phyloP scores from a whole-genome alignment of 2,797 vertebrate species.

The Prunella strophiata region DNA sequence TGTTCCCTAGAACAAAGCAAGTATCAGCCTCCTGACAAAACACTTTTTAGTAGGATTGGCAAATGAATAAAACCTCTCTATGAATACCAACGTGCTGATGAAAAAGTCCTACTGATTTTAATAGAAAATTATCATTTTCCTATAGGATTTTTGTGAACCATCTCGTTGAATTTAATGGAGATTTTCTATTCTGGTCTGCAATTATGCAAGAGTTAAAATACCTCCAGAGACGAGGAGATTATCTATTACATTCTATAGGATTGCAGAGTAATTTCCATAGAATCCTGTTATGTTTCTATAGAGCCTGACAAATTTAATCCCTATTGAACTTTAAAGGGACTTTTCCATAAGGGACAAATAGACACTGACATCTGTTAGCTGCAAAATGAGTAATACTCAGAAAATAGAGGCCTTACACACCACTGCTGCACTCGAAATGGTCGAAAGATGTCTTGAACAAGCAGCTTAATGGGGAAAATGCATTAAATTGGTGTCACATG shows the following conservation, averaged over 20 bases:
- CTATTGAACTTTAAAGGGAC: constrained; percentile 63
- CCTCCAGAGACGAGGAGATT: constrained; percentile 61
- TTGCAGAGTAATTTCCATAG: constrained; percentile 59
- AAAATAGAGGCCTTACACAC: constrained; percentile 63
- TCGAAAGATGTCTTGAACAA: constrained; percentile 62
- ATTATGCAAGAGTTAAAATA: constrained; percentile 70
- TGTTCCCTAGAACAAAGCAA: constrained; percentile 63
- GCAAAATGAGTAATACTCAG: constrained; percentile 60
- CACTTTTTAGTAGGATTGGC: constrained; percentile 60
- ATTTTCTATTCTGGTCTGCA: constrained; percentile 61
- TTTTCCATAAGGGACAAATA: constrained; percentile 66
- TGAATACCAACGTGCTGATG: constrained; percentile 22
- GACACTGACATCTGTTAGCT: constrained; percentile 62
- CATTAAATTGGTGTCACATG: constrained; percentile 70
- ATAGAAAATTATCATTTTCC: constrained; percentile 61
- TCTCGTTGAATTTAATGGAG: constrained; percentile 62
- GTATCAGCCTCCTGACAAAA: constrained; percentile 64
- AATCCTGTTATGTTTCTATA: constrained; percentile 69
- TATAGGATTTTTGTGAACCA: constrained; percentile 61
- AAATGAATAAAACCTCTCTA: constrained; percentile 60
- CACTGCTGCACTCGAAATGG: constrained; percentile 48
- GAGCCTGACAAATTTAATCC: constrained; percentile 68
- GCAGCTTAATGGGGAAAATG: constrained; percentile 68
- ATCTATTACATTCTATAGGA: constrained; percentile 67
- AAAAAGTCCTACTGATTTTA: constrained; percentile 48